Base-by-base conservation (phyloP, 2,888 invertebrate species). In the Bembecia ichneumoniformis region DNA sequence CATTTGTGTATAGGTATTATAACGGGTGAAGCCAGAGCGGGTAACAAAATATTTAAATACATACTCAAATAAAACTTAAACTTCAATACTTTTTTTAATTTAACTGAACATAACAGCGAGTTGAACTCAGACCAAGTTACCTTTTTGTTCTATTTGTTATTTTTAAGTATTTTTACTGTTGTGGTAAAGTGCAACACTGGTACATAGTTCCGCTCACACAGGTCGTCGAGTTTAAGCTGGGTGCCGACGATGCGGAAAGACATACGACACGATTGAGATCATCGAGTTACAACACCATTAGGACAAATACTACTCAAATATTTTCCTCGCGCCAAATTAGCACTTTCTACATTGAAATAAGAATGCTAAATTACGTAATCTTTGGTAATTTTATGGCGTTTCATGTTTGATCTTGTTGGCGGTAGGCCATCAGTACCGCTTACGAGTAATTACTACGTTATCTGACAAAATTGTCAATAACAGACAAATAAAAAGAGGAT, bases 251-350 rank as follows among this genome's bases (percentile, higher is more conserved):
- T 69, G 71, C 77, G 76, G 74, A 78, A 81, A 81, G 80, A 63
- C 57, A 75, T 67, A 63, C 66, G 83, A 81, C 71, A 78, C 76
- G 74, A 70, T 69, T 71, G 63, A 60, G 57, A 58, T 77, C 76
- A 70, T 80, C 77, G 56, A 62, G 69, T 80, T 79, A 74, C 79
- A 57, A 50, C 51, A 47, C 63, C 56, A 64, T 61, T 49, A 52
- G 62, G 58, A 34, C 28, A 28, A 49, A 46, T 20, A 49, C 43
- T 47, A 11, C 4, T 49, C 43, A 28, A 46, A 9, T 16, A 13
- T 48, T 34, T 47, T n/a, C 15, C 43, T 14, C 49, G 55, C 17
- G 15, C 48, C 14, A 68, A 36, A 51, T 10, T 43, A 50, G 59
- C 52, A 59, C 55, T 51, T 67, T 60, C 40, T 16, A 17, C 3